These are phyloP conservation scores for Theocolax elegans DNA, from an alignment of 1,140 invertebrate genomes.

Conservation along the genomic window DNA sequence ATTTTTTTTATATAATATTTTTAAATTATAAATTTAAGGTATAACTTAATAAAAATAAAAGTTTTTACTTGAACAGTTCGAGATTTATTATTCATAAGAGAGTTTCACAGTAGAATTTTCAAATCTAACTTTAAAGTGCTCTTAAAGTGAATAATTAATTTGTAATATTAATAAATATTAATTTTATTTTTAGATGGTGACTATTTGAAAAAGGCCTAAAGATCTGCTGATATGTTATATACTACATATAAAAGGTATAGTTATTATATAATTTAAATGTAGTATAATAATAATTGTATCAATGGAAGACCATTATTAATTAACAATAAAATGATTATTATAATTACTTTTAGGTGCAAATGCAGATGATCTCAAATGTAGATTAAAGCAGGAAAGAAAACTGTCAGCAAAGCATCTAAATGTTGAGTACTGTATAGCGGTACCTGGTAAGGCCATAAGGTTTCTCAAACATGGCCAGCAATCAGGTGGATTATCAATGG, in stretches of 20 bases:
- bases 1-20: too few relatives aligned
- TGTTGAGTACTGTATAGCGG: conserved; percentile 60
- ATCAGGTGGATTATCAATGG: conserved; percentile 69
- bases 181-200: conserved; percentile 53
- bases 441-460: conserved; percentile 57
- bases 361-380: conserved; percentile 64
- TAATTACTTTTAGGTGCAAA: conserved; percentile 50
- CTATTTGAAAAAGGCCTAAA: conserved; percentile 49
- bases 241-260: conserved; percentile 53
- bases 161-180: too few relatives aligned
- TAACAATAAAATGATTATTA: too few relatives aligned
- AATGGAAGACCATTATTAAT: conserved; percentile 7
- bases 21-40: too few relatives aligned
- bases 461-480: conserved; percentile 66
- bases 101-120: too few relatives aligned
- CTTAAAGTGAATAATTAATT: too few relatives aligned
- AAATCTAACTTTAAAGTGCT: too few relatives aligned
- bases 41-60: too few relatives aligned
- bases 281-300: neutral
- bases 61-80: too few relatives aligned
- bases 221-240: conserved; percentile 54
- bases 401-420: conserved; percentile 56
- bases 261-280: neutral
- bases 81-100: too few relatives aligned
- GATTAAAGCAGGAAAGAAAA: conserved; percentile 51